A percentile compares a stretch with the other conserved stretches of the same genome.
phyloP scores from a whole-genome alignment of 2,888 invertebrate genomes.

The Hololepta plana region DNA sequence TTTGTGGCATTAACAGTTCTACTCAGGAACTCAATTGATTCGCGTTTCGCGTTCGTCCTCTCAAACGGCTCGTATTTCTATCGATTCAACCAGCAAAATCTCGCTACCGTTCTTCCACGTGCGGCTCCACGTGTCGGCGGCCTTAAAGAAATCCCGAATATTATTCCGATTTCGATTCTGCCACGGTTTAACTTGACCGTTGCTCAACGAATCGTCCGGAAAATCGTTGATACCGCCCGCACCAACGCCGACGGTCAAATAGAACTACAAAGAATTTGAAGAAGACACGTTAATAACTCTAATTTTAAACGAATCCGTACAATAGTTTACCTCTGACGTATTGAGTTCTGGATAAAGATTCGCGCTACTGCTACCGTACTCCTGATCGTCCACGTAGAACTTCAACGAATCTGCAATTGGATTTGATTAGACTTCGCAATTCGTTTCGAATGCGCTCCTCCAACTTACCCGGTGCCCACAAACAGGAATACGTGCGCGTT shows the following conservation, averaged over 20 bases:
- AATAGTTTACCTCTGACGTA: too few relatives aligned
- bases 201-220: conserved; percentile 32
- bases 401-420: too few relatives aligned
- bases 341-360: too few relatives aligned
- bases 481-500: conserved; percentile 43
- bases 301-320: too few relatives aligned
- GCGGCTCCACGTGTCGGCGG: conserved; percentile 34
- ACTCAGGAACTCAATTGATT: too few relatives aligned
- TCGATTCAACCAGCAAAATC: conserved; percentile 31
- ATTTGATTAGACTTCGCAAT: too few relatives aligned
- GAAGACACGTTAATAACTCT: too few relatives aligned
- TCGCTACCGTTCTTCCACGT: conserved; percentile 33
- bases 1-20: too few relatives aligned
- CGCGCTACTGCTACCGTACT: too few relatives aligned
- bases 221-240: conserved; percentile 53
- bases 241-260: conserved; percentile 46
- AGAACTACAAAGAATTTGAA: conserved; percentile 34
- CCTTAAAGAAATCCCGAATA: conserved; percentile 40
- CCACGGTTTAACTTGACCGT: conserved; percentile 43
- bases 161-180: conserved; percentile 36
- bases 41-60: too few relatives aligned
- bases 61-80: conserved; percentile 28
- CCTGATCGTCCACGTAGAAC: too few relatives aligned
- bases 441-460: too few relatives aligned
- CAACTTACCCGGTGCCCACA: conserved; percentile 47